Evolutionary conservation across 2,888 invertebrate species (phyloP).

Genomic region (Epistrophe grossulariae): DNA sequence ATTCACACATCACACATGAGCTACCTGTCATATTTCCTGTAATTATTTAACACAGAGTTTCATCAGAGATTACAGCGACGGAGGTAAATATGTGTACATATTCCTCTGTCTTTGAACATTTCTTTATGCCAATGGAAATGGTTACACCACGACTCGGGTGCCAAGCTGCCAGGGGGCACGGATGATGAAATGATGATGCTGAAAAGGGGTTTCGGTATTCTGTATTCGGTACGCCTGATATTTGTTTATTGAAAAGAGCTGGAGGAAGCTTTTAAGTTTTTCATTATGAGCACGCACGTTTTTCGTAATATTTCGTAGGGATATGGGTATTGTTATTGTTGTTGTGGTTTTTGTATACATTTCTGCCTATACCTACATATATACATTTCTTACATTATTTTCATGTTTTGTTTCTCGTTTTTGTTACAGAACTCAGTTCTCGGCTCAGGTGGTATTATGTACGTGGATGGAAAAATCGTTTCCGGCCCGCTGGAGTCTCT

Average conservation of each 20-base stretch:
- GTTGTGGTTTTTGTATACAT: slow-evolving; percentile 6
- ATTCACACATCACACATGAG: slow-evolving; percentile 52
- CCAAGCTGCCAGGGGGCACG: background rate
- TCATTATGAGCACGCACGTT: slow-evolving; percentile 60
- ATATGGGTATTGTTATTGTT: slow-evolving; percentile 1
- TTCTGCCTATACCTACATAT: background rate
- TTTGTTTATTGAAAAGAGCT: slow-evolving; percentile 41
- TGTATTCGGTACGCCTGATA: slow-evolving; percentile 9
- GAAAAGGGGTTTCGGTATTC: slow-evolving; percentile 19
- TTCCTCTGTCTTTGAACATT: slow-evolving; percentile 20
- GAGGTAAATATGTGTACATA: background rate
- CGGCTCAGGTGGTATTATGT: slow-evolving; percentile 83
- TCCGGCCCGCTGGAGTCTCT: slow-evolving; percentile 83
- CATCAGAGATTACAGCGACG: slow-evolving; percentile 55
- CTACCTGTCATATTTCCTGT: slow-evolving; percentile 64
- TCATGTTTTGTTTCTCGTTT: slow-evolving; percentile 37
- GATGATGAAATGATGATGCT: slow-evolving; percentile 22
- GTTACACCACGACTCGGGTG: background rate
- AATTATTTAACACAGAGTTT: slow-evolving; percentile 68
- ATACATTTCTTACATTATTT: slow-evolving; percentile 37
- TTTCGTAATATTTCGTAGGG: slow-evolving; percentile 14
- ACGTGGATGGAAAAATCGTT: slow-evolving; percentile 83
- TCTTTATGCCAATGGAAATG: background rate
- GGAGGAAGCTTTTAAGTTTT: slow-evolving; percentile 58
- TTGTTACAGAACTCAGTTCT: slow-evolving; percentile 81